Base-by-base conservation (phyloP, 37 sponge, comb jelly and placozoan genomes). In the Hexactinellida sp. region DNA sequence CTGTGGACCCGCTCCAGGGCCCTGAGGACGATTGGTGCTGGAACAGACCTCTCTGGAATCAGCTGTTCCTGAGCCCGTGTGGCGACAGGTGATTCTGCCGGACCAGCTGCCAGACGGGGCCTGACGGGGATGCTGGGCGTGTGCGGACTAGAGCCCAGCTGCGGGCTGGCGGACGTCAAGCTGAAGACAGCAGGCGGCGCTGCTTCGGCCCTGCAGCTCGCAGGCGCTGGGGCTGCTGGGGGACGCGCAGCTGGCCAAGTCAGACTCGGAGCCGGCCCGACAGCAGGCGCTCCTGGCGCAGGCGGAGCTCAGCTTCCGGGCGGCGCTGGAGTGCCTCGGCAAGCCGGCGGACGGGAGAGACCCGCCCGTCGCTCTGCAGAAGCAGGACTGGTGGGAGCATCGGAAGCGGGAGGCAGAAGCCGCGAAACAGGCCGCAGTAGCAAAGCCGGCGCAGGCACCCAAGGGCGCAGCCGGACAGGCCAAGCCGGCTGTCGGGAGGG, bases 381-480 rank as follows among this genome's bases (percentile, higher is more conserved):
- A 86, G 55, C 88, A 93, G 89, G 63, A 89, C 9, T 97, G 98
- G 98, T 97, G 93, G 90, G 89, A 91, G 82, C 52, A 88, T 25
- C 38, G 39, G 36, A 88, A n/a, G 30, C 24, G n/a, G n/a, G n/a
- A 55, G 30, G 54, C 39, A 52, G 39, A 84, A 84, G 36, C 76
- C 0, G 47, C 83, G 34, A 86, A 83, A 76, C 37, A n/a, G n/a
- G n/a, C n/a, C n/a, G n/a, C 38, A 32, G 24, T 7, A 84, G 47
- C 85, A 1, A 87, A 83, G 51, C 28, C 38, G 36, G 86, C 7
- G 84, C 47, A 55, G 85, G 52, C 89, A 39, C 39, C 85, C 38
- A 86, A 38, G 37, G 54, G 63, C 39, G 71, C 38, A 34, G 7
- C 28, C 54, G 83, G 71, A 37, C 16, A 38, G 37, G 87, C 84